Evolutionary conservation across 1,140 invertebrate species (phyloP).

Genomic region (Drosophila ogumai): DNA sequence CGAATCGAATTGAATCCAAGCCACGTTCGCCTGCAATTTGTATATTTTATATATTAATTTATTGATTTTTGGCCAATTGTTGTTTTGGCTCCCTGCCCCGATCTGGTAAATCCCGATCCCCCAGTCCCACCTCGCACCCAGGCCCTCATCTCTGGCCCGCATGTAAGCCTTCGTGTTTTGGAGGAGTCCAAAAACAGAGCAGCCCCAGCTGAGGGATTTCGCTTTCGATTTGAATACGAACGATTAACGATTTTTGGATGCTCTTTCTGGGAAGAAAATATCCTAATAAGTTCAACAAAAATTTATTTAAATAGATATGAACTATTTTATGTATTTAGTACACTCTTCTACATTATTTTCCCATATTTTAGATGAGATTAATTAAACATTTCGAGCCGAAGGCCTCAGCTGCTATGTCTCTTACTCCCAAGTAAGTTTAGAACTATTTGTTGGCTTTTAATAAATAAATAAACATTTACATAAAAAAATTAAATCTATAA

Average conservation of each 20-base stretch:
- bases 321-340: too few relatives aligned
- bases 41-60: constrained; percentile 68
- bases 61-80: constrained; percentile 58
- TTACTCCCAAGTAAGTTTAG: too few relatives aligned
- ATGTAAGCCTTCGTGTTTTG: constrained; percentile 47
- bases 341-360: too few relatives aligned
- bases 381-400: too few relatives aligned
- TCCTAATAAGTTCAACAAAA: too few relatives aligned
- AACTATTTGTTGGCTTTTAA: too few relatives aligned
- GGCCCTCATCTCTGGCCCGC: constrained; percentile 20
- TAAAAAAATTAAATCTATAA: too few relatives aligned
- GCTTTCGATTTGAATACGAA: neutral
- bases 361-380: too few relatives aligned
- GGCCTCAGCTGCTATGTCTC: too few relatives aligned
- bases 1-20: constrained; percentile 23
- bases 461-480: too few relatives aligned
- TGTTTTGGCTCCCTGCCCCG: constrained; percentile 40
- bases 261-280: neutral
- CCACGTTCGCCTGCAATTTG: constrained; percentile 40
- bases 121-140: neutral
- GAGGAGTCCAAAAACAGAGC: constrained; percentile 14
- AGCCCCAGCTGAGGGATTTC: neutral
- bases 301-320: too few relatives aligned
- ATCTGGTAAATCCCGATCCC: constrained; percentile 63
- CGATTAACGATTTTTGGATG: neutral